A percentile compares a stretch with the other conserved stretches of the same genome.
Conservation (phyloP, 2,113 vertebrate genomes). For the Pangasianodon hypophthalmus region DNA sequence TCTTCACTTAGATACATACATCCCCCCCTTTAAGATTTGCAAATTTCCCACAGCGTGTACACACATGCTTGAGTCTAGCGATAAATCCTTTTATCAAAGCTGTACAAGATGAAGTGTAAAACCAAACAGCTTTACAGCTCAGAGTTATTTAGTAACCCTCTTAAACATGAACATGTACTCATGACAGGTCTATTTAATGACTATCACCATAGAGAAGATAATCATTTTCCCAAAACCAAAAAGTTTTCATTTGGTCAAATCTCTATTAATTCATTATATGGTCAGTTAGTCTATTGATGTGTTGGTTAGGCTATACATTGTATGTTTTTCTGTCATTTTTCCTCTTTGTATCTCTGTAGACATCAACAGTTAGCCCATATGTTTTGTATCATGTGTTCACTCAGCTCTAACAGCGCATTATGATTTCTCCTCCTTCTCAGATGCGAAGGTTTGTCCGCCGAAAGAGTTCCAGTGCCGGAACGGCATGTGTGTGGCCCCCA, state of each 20-base stretch:
- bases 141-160: conserved; percentile 30
- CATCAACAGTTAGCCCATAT: background rate
- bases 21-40: background rate
- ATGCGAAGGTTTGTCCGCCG: conserved; percentile 81
- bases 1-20: background rate
- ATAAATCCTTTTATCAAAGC: conserved; percentile 43
- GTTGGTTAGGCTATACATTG: background rate
- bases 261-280: background rate
- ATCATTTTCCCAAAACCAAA: background rate
- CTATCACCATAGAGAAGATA: background rate
- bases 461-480: conserved; percentile 91
- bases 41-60: background rate
- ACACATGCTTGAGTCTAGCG: conserved; percentile 40
- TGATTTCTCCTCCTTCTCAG: conserved; percentile 51
- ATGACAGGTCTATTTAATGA: conserved; percentile 26
- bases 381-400: background rate
- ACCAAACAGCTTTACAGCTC: conserved; percentile 12
- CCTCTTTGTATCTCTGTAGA: background rate
- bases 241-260: conserved; percentile 4
- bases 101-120: conserved; percentile 20
- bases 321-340: background rate
- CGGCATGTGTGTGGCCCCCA: conserved; percentile 83
- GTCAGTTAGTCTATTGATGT: background rate
- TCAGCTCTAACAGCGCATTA: background rate
- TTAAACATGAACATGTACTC: conserved; percentile 27